Evolutionary conservation across 2,113 vertebrate genomes (phyloP).

Genomic region (Lynx canadensis): DNA sequence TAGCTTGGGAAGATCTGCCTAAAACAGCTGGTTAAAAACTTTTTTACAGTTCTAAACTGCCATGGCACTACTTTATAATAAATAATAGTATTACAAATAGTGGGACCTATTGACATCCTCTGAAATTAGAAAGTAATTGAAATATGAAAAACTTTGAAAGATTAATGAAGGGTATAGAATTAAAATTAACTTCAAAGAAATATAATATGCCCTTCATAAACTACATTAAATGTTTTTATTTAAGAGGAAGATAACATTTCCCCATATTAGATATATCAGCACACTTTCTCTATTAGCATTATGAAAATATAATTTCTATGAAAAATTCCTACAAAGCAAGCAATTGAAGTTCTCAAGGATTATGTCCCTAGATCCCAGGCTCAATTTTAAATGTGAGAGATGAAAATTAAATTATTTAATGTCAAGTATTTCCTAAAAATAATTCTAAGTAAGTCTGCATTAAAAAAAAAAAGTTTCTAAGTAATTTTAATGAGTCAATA

Average conservation of each 20-base stretch:
- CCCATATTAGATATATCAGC: not conserved
- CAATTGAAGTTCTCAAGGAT: not conserved
- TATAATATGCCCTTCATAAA: not conserved
- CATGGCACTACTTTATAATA: not conserved
- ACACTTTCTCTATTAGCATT: not conserved
- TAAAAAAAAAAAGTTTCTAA: not conserved
- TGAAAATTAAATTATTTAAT: constrained; percentile 8
- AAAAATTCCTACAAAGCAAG: constrained; percentile 7
- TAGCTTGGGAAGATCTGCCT: not conserved
- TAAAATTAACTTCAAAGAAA: constrained; percentile 21
- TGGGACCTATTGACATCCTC: not conserved
- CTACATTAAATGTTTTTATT: not conserved
- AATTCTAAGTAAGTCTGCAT: not conserved
- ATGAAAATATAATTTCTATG: not conserved
- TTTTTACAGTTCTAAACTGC: not conserved
- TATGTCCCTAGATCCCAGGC: not conserved
- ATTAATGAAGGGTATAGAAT: not conserved
- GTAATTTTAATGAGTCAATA: constrained; percentile 4
- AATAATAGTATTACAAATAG: not conserved
- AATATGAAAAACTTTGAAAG: not conserved
- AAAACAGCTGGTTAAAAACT: not conserved
- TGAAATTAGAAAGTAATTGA: not conserved
- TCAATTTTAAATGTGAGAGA: not conserved
- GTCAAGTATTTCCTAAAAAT: not conserved
- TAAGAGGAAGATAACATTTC: not conserved